Evolutionary conservation across 1,140 invertebrate genomes (phyloP).

Genomic region (Sarcophaga bullata): DNA sequence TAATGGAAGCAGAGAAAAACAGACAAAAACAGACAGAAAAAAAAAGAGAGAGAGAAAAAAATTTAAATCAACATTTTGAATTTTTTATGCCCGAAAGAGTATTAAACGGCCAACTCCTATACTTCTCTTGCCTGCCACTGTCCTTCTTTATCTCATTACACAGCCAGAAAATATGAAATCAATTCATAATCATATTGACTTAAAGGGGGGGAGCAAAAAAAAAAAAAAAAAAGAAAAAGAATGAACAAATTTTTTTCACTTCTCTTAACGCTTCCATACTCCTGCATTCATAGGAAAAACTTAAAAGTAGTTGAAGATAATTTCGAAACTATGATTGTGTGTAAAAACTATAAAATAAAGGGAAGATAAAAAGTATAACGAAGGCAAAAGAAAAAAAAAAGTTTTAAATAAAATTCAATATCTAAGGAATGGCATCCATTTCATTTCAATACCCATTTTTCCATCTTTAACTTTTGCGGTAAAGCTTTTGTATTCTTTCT

Average conservation of each 20-base stretch:
- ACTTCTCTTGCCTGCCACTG: too few species aligned
- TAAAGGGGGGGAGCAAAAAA: too few species aligned
- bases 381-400: neutral
- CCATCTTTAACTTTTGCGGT: neutral
- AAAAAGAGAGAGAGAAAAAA: too few species aligned
- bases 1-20: neutral
- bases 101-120: too few species aligned
- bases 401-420: slow-evolving; percentile 1
- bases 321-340: neutral
- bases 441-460: neutral
- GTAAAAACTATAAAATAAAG: neutral
- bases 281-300: neutral
- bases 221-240: neutral
- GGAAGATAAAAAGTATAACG: too few species aligned
- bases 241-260: neutral
- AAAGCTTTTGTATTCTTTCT: neutral
- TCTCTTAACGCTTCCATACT: too few species aligned
- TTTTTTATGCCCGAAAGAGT: too few species aligned
- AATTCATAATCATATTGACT: slow-evolving; percentile 19
- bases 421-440: neutral
- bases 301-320: neutral
- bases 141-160: too few species aligned
- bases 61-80: too few species aligned
- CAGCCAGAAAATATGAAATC: neutral
- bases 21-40: neutral